Evolutionary conservation across 2,113 vertebrate species (phyloP).

Genomic region (Acanthisitta chloris): DNA sequence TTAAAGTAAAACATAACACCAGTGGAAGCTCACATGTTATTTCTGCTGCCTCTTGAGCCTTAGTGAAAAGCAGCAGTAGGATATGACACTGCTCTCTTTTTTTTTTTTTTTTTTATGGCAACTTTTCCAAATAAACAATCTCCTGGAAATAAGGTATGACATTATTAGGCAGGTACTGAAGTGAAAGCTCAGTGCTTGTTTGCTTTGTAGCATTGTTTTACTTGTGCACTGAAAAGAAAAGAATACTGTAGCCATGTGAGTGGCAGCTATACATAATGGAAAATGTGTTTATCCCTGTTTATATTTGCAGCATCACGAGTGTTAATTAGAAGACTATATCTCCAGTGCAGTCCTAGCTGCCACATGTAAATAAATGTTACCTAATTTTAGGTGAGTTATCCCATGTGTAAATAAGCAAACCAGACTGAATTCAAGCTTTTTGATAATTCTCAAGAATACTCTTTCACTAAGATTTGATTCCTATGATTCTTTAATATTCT

Average conservation of each 20-base stretch:
- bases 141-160: neutral
- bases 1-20: neutral
- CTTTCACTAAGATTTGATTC: conserved; percentile 29
- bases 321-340: conserved; percentile 59
- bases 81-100: neutral
- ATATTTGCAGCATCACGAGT: conserved; percentile 31
- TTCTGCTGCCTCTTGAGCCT: neutral
- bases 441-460: conserved; percentile 9
- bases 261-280: conserved; percentile 28
- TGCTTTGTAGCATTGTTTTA: neutral
- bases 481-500: conserved; percentile 54
- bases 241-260: neutral
- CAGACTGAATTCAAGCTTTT: conserved; percentile 15
- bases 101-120: neutral
- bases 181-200: neutral
- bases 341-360: neutral
- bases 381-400: conserved; percentile 21
- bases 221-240: neutral
- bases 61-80: neutral
- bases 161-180: neutral
- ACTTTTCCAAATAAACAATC: neutral
- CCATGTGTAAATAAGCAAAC: conserved; percentile 33
- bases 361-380: conserved; percentile 21
- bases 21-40: neutral
- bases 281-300: conserved; percentile 40